Base-by-base conservation (phyloP, 2,113 vertebrate species). In the Passer montanus region DNA sequence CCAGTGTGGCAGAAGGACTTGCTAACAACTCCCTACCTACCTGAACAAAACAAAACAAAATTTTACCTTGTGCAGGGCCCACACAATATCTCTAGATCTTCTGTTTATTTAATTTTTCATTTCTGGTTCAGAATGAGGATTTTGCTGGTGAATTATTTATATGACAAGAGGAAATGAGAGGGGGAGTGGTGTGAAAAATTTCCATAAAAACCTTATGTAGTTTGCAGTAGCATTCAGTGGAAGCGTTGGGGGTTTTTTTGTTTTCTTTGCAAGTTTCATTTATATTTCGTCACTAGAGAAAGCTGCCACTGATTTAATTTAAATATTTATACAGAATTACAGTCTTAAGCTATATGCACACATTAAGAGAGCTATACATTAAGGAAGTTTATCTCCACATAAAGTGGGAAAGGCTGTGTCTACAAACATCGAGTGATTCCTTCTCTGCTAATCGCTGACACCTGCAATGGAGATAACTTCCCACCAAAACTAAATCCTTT, bases 131-230 rank as follows among this genome's bases (percentile, higher is more conserved):
- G 94, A 94, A 90, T 67, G 50, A 84, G 72, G 76, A 84, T 96
- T 93, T 94, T 94, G 88, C 77, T 94, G 37, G 80, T 94, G 75
- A 98, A 95, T 98, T 97, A 98, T 98, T 98, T 96, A 98, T 97
- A 84, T 47, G 49, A 75, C 76, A 84, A 89, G 60, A 94, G 87
- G 94, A 97, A 95, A 95, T 77, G 79, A 96, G 90, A 73, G 69
- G 39, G 35, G 52, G 67, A 94, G 80, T 60, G 47, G 95, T 73
- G 70, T 84, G 86, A 85, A 80, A 78, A 33, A 90, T 95, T 93
- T 89, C 95, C 68, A 74, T 87, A 72, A 89, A 87, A 90, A 28
- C n/a, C 37, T 94, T 76, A 84, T 88, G 77, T 76, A 74, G 63
- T 80, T 96, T 96, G 91, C 91, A 89, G 68, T 67, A 89, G 56